phyloP scores from a whole-genome alignment of 1,140 invertebrate species.

The Lordiphosa stackelbergi region DNA sequence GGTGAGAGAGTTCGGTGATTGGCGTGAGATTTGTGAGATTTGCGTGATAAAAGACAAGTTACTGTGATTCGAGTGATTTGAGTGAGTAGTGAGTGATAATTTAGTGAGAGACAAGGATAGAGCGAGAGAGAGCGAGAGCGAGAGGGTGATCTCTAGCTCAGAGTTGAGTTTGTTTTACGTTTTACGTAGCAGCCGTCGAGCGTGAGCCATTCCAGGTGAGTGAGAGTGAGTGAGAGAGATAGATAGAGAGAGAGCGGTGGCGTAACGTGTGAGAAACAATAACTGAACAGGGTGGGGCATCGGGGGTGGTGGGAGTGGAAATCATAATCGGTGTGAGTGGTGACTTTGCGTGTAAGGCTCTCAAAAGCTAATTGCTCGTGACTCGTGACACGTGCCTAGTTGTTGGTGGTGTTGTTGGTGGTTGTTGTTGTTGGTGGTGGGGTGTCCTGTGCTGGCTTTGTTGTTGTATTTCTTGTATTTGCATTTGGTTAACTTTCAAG shows the following conservation, averaged over 20 bases:
- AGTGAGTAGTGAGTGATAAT: slow-evolving; percentile 13
- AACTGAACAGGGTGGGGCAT: slow-evolving; percentile 16
- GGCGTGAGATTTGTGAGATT: slow-evolving; percentile 10
- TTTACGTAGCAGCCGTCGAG: slow-evolving; percentile 13
- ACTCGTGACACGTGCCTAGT: slow-evolving; percentile 35
- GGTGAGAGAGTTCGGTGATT: slow-evolving; percentile 3
- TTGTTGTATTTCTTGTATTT: slow-evolving; percentile 32
- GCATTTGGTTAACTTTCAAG: slow-evolving; percentile 19
- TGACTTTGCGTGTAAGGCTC: slow-evolving; percentile 17
- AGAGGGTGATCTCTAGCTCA: neutral
- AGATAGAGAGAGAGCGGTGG: slow-evolving; percentile 18
- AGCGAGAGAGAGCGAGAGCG: neutral
- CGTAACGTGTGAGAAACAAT: slow-evolving; percentile 16
- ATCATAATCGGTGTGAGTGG: slow-evolving; percentile 19
- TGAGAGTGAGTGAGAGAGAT: slow-evolving; percentile 18
- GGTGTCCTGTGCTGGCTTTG: slow-evolving; percentile 43
- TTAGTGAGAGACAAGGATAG: slow-evolving; percentile 1
- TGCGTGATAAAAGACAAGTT: slow-evolving; percentile 10
- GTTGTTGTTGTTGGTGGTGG: slow-evolving; percentile 36
- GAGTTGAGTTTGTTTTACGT: slow-evolving; percentile 3
- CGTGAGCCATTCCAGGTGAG: slow-evolving; percentile 12
- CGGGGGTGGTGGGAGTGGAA: neutral
- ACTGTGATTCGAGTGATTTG: slow-evolving; percentile 14
- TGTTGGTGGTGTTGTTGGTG: slow-evolving; percentile 29
- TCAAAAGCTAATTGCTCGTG: slow-evolving; percentile 39